These are phyloP conservation scores for Cecropterus lyciades DNA, from an alignment of 1,140 invertebrate species.

Conservation along the genomic window DNA sequence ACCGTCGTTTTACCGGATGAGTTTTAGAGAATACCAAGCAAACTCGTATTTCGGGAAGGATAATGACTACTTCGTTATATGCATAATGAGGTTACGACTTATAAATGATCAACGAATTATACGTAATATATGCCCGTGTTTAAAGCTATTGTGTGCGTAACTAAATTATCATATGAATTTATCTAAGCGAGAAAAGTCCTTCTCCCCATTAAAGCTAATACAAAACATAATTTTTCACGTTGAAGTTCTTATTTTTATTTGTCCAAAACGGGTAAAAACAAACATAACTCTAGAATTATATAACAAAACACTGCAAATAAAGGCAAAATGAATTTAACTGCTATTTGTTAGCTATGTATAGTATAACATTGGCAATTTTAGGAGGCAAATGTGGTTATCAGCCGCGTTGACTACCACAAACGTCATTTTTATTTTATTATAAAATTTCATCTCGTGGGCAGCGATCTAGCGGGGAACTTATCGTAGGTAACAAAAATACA, in stretches of 20 bases:
- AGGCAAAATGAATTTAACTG: too few relatives aligned
- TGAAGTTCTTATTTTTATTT: too few relatives aligned
- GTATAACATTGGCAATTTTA: conserved; percentile 1
- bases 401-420: conserved; percentile 20
- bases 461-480: conserved; percentile 60
- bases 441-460: conserved; percentile 51
- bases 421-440: conserved; percentile 44
- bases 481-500: conserved; percentile 73
- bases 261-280: too few relatives aligned
- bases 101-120: conserved; percentile 24
- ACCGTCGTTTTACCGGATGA: conserved; percentile 48
- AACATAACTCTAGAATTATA: too few relatives aligned
- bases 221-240: too few relatives aligned
- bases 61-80: conserved; percentile 41
- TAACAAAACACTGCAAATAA: too few relatives aligned
- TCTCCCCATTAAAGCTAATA: too few relatives aligned
- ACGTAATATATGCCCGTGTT: conserved; percentile 12
- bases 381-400: background rate
- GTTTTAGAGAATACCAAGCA: conserved; percentile 43
- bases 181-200: too few relatives aligned
- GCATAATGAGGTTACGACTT: conserved; percentile 25
- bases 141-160: background rate
- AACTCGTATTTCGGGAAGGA: conserved; percentile 46
- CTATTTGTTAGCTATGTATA: background rate
- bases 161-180: too few relatives aligned